A percentile compares a stretch with the other conserved stretches of the same genome.
Evolutionary conservation across 2,797 vertebrate genomes (phyloP).

Genomic region (Lutjanus campechanus): DNA sequence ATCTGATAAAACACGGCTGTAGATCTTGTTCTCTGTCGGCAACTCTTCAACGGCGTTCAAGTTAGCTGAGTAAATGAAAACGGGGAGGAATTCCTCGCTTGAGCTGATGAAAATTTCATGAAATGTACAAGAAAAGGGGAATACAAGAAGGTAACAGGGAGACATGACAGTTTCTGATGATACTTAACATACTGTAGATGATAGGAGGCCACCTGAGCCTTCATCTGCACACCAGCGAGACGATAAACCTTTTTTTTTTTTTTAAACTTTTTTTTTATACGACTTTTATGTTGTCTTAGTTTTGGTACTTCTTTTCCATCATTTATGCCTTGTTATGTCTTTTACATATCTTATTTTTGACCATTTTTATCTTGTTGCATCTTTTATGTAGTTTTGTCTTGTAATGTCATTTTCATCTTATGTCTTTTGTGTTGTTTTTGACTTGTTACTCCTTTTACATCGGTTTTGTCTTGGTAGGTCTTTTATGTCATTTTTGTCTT

Average conservation of each 20-base stretch:
- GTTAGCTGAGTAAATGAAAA: slow-evolving; percentile 62
- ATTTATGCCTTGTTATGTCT: too few species aligned
- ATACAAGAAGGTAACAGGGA: slow-evolving; percentile 29
- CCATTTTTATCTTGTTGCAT: too few species aligned
- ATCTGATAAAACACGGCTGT: slow-evolving; percentile 64
- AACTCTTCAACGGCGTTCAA: slow-evolving; percentile 45
- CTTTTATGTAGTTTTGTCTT: too few species aligned
- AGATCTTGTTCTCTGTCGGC: slow-evolving; percentile 67
- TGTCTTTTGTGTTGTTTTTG: too few species aligned
- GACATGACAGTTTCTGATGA: slow-evolving; percentile 45
- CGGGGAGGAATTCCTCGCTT: slow-evolving; percentile 49
- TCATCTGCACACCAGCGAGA: slow-evolving; percentile 64
- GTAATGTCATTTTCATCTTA: too few species aligned
- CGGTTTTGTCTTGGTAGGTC: too few species aligned
- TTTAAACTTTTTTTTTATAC: too few species aligned
- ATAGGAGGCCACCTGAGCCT: slow-evolving; percentile 68
- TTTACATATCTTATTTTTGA: too few species aligned
- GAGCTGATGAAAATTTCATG: slow-evolving; percentile 73
- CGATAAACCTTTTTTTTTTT: slow-evolving; percentile 13
- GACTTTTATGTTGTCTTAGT: too few species aligned
- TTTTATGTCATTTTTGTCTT: too few species aligned
- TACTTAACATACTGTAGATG: slow-evolving; percentile 73
- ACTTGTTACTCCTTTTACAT: too few species aligned
- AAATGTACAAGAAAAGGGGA: slow-evolving; percentile 59
- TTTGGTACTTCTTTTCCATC: too few species aligned